These are phyloP conservation scores for Amiota communis DNA, from an alignment of 2,888 invertebrate genomes.

Conservation along the genomic window DNA sequence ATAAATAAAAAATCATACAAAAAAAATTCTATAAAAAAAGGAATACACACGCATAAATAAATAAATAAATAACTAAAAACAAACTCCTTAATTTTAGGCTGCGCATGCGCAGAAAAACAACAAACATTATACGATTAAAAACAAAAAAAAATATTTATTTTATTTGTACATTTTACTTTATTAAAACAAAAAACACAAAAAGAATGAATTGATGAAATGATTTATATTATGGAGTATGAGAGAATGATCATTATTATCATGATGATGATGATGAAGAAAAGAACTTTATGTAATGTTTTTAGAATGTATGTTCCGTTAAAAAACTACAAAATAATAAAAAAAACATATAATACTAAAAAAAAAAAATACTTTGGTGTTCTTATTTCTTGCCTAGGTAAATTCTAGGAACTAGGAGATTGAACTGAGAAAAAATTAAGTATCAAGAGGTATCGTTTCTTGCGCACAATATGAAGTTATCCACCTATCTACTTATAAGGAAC, in stretches of 20 bases:
- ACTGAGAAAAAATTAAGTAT: too few species aligned
- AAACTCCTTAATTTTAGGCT: conserved; percentile 23
- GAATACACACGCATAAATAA: conserved; percentile 12
- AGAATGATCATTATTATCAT: conserved; percentile 14
- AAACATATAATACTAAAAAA: conserved; percentile 69
- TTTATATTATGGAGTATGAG: conserved; percentile 17
- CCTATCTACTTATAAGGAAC: too few species aligned
- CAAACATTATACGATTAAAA: conserved; percentile 21
- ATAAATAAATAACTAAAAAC: conserved; percentile 23
- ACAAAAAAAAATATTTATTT: conserved; percentile 64
- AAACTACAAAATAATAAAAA: conserved; percentile 65
- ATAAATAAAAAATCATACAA: background rate
- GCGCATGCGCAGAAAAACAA: conserved; percentile 17
- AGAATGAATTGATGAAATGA: conserved; percentile 27
- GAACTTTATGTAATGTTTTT: conserved; percentile 68
- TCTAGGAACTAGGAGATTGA: too few species aligned
- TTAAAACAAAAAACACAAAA: conserved; percentile 57
- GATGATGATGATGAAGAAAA: conserved; percentile 36
- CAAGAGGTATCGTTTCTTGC: too few species aligned
- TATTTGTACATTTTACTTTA: conserved; percentile 69
- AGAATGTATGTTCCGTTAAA: conserved; percentile 69
- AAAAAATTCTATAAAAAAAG: conserved; percentile 24
- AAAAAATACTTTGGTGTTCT: conserved; percentile 22
- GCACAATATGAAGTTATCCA: too few species aligned
- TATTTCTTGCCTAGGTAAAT: too few species aligned